Evolutionary conservation across 2,797 vertebrate species (phyloP), one percentile per base, ranked within the genome.

Genomic region (Tokudaia tokunoshimensis): DNA sequence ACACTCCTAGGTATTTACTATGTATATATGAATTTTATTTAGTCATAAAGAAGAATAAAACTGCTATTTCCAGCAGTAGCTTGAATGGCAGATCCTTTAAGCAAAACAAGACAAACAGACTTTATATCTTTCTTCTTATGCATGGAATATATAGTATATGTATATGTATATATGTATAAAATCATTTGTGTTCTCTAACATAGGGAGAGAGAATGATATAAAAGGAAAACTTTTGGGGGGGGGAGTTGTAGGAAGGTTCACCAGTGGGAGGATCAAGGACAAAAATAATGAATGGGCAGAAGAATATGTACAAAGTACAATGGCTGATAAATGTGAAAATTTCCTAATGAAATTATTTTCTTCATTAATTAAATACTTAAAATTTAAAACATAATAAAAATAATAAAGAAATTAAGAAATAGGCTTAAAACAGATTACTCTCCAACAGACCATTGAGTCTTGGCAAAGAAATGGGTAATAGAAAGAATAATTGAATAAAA

Each of bases 391-490:
- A 44, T 47, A 76, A 44, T 44, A 29, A 47, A 26, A 24, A 76
- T 29, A 76, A 26, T 26, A 15, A 76, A 26, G 74, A 76, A 29
- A 47, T 67, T 74, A 24, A 37, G 37, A 88, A 29, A 29, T 34
- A 81, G 44, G 80, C 50, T 94, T 80, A 75, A 74, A 44, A 61
- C 13, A 76, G 78, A 96, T 79, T 79, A 26, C 41, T 76, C 20
- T 76, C 29, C 44, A 79, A 24, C 26, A 89, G 80, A 89, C 70
- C 10, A 70, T 3, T 81, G 89, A 87, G 24, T 81, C 59, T 93
- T 20, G 83, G 26, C 31, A 94, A 95, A 85, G 24, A 92, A 93
- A 93, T 67, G 72, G 41, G 67, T 91, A 3, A 72, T 79, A 65
- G n/a, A 26, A 79, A 94, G 19, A 85, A 70, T 11, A 81, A 85